Base-by-base conservation (phyloP, 2,113 vertebrate genomes). In the Odontesthes bonariensis region DNA sequence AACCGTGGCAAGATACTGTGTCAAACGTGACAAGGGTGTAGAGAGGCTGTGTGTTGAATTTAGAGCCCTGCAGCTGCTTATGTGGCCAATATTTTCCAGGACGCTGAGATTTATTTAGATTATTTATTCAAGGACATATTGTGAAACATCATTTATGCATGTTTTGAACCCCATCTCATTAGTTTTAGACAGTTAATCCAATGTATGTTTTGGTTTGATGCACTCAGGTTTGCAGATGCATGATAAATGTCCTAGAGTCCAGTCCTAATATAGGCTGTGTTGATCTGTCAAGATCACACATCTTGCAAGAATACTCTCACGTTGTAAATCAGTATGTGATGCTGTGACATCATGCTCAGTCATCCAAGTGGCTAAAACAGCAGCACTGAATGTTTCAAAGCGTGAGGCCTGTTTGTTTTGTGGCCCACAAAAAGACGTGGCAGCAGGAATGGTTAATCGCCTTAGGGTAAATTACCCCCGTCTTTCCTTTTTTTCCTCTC, bases 11-110 rank as follows among this genome's bases (percentile, higher is more conserved):
- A 77, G 82, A 75, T 64, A 68, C 79, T 71, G 77, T 80, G 83
- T 77, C 73, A 78, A 84, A 89, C 82, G 88, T 91, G 89, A 92
- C 60, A 27, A 23, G 88, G 89, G 58, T 90, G 73, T 71, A 82
- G 83, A 91, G 74, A 62, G 67, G 77, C 77, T 75, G 4, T 32
- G 60, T 69, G 85, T 70, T 71, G 47, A 44, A 79, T 77, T 77
- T 51, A 69, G 74, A 67, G 53, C 55, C 82, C 20, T 9, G 61
- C 77, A 79, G 84, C 79, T 69, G 72, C 78, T 40, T 54, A 69
- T 38, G 4, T 49, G 16, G 53, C 67, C 60, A 55, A 5, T 27
- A 47, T 60, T 63, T 76, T 65, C 73, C 57, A 69, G 42, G 52
- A 66, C 54, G 5, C 52, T 70, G 65, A 57, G 16, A 74, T 56